Conservation (phyloP, 2,797 vertebrate species). For the Antennarius maculatus region DNA sequence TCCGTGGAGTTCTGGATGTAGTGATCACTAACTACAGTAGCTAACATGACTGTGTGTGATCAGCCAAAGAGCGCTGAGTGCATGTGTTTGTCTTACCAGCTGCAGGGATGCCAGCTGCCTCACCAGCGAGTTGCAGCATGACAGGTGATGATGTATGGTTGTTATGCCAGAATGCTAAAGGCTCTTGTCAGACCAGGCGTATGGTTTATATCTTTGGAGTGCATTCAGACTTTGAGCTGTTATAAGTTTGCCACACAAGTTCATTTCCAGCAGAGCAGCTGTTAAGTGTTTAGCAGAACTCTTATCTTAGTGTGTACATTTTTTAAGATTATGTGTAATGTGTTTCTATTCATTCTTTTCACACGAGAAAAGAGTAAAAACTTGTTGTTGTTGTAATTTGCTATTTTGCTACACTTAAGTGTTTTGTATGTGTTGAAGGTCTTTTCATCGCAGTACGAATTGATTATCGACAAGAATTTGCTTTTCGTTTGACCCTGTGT, state of each 20-base stretch:
- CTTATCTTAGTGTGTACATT: background rate
- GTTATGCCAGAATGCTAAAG: conserved; percentile 21
- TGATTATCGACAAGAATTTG: too few relatives aligned
- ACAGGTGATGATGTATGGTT: conserved; percentile 6
- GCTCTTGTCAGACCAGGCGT: conserved; percentile 18
- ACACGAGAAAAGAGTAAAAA: background rate
- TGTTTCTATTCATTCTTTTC: conserved; percentile 3
- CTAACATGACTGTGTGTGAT: background rate
- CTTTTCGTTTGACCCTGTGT: too few relatives aligned
- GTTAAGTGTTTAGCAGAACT: conserved; percentile 12
- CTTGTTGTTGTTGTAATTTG: too few relatives aligned
- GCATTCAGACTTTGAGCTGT: conserved; percentile 14
- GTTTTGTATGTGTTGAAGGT: too few relatives aligned
- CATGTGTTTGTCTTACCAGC: conserved; percentile 4
- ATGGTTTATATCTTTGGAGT: conserved; percentile 28
- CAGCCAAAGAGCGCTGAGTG: background rate
- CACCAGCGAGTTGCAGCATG: background rate
- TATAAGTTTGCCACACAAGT: conserved; percentile 22
- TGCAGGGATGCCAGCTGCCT: background rate
- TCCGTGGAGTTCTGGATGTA: background rate
- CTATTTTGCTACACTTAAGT: too few relatives aligned
- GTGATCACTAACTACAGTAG: background rate
- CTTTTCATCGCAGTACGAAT: background rate
- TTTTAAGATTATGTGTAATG: background rate
- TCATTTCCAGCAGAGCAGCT: conserved; percentile 12